These are phyloP conservation scores for Hecatera dysodea DNA, from an alignment of 2,888 invertebrate genomes.

Conservation along the genomic window DNA sequence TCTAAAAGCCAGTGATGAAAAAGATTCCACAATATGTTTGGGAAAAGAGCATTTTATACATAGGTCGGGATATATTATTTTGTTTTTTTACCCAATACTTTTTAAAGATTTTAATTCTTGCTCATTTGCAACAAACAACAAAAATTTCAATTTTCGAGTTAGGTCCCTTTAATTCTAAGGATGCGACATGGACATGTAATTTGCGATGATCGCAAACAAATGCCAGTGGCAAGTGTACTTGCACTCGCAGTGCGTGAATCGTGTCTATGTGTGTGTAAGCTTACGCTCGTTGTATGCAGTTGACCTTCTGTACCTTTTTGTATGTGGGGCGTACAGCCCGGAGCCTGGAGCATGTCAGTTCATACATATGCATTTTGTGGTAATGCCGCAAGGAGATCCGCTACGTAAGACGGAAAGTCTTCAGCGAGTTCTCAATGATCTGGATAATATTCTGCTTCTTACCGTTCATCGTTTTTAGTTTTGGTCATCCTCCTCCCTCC, in stretches of 20 bases:
- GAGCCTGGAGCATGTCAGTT: conserved; percentile 34
- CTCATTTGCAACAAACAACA: too few relatives aligned
- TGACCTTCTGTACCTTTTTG: background rate
- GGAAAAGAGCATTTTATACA: too few relatives aligned
- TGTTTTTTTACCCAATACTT: too few relatives aligned
- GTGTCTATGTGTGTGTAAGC: background rate
- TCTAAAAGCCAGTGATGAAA: too few relatives aligned
- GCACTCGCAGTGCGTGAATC: background rate
- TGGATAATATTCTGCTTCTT: conserved; percentile 21
- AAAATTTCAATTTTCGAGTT: too few relatives aligned
- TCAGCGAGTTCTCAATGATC: conserved; percentile 29
- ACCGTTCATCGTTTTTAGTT: conserved; percentile 12
- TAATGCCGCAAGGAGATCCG: conserved; percentile 45
- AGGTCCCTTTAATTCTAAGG: too few relatives aligned
- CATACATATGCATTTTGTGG: conserved; percentile 53
- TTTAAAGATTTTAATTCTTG: too few relatives aligned
- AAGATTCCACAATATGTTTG: too few relatives aligned
- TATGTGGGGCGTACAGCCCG: conserved; percentile 21
- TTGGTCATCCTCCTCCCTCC: too few relatives aligned
- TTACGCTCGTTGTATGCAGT: background rate
- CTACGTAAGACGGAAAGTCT: conserved; percentile 39
- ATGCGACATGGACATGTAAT: too few relatives aligned
- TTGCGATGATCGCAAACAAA: background rate
- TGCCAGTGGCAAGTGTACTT: background rate
- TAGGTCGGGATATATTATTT: too few relatives aligned